Evolutionary conservation across 2,113 vertebrate genomes (phyloP).

Genomic region (Pelusios castaneus): DNA sequence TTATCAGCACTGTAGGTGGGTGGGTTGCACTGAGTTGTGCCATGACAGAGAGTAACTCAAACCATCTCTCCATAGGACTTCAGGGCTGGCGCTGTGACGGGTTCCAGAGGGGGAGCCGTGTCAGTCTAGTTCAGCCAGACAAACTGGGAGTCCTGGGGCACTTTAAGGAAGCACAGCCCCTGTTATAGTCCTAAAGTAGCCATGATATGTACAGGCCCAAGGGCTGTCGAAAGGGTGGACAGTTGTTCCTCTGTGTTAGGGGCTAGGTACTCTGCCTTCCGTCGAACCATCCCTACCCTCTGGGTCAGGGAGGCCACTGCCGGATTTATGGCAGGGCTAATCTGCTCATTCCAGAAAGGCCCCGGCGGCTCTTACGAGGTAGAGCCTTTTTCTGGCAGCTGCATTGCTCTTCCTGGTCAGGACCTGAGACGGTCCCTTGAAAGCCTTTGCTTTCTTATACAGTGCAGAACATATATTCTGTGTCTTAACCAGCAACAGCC

Average conservation of each 20-base stretch:
- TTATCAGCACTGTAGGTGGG: not conserved
- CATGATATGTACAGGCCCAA: fast-evolving
- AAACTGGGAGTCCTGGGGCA: too few relatives aligned
- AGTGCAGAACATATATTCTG: not conserved
- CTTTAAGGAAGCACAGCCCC: too few relatives aligned
- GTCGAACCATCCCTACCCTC: not conserved
- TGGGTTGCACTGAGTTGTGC: not conserved
- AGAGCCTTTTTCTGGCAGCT: not conserved
- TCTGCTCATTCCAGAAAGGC: slow-evolving; percentile 7
- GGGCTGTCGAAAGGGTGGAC: not conserved
- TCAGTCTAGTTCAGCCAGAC: too few relatives aligned
- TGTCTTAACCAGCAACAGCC: not conserved
- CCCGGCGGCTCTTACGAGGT: not conserved
- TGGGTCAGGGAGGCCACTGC: not conserved
- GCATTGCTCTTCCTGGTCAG: not conserved
- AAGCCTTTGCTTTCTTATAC: not conserved
- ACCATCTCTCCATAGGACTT: not conserved
- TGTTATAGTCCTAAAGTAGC: too few relatives aligned
- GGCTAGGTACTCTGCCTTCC: not conserved
- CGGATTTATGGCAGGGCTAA: not conserved
- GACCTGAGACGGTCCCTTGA: not conserved
- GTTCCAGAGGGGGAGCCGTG: too few relatives aligned
- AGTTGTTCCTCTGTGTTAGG: not conserved
- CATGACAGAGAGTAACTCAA: not conserved
- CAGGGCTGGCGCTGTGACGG: too few relatives aligned